Conservation (phyloP, 2,113 vertebrate species). For the Pedionomus torquatus region DNA sequence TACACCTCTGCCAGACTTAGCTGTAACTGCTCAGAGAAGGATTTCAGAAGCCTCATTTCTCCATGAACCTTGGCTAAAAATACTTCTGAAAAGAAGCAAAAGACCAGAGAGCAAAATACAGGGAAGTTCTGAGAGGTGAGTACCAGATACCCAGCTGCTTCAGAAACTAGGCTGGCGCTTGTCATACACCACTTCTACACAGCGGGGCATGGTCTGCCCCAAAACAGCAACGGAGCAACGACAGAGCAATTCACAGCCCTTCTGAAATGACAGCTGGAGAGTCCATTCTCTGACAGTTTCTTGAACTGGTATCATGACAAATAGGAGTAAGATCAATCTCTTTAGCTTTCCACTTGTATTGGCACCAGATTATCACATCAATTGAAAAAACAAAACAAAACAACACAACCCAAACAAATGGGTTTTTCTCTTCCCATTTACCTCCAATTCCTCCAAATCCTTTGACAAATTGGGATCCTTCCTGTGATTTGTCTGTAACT, state of each 20-base stretch:
- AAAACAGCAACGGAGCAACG: not conserved
- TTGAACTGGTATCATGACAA: not conserved
- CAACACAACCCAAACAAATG: not conserved
- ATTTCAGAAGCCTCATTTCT: not conserved
- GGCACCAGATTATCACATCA: not conserved
- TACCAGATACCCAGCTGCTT: not conserved
- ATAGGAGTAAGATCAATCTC: not conserved
- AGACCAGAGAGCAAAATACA: not conserved
- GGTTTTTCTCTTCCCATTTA: conserved; percentile 64
- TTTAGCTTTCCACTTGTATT: not conserved
- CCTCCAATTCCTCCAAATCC: conserved; percentile 99
- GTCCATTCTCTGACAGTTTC: not conserved
- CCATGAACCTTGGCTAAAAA: not conserved
- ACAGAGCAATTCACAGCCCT: not conserved
- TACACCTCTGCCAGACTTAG: not conserved
- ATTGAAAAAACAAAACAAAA: not conserved
- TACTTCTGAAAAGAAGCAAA: not conserved
- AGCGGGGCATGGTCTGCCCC: not conserved
- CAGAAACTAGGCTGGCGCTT: not conserved
- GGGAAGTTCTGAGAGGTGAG: not conserved
- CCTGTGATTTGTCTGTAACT: conserved; percentile 99
- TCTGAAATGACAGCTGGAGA: not conserved
- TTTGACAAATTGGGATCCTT: conserved; percentile 99
- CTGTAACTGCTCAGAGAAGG: not conserved
- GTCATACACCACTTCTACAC: not conserved